Conservation (phyloP, 2,113 vertebrate species). For the Emydura subglobosa region DNA sequence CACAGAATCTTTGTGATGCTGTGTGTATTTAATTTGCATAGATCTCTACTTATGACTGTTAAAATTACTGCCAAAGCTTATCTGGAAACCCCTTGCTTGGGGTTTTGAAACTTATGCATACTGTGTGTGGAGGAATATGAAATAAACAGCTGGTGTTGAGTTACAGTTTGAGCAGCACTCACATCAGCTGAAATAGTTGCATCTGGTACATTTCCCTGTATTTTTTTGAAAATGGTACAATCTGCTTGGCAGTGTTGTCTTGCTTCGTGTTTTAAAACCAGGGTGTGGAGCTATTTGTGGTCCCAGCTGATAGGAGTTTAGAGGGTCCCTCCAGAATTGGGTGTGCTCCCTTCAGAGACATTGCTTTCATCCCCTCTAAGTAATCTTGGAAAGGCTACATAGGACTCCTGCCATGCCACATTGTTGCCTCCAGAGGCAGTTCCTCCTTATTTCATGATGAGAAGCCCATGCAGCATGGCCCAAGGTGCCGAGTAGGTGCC, state of each 20-base stretch:
- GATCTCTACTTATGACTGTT: neutral
- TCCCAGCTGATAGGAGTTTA: too few species aligned
- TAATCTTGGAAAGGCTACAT: neutral
- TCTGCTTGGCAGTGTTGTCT: neutral
- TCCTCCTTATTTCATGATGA: neutral
- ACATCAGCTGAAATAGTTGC: neutral
- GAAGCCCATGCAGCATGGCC: neutral
- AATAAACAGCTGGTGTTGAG: neutral
- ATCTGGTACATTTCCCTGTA: neutral
- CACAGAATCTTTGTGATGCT: neutral
- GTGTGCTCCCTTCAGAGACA: neutral
- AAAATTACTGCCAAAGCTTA: neutral
- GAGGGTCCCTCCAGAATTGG: neutral
- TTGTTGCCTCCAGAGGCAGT: neutral
- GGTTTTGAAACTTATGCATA: neutral
- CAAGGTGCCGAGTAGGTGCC: neutral
- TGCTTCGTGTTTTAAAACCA: neutral
- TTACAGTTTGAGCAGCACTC: neutral
- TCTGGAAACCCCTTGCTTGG: neutral
- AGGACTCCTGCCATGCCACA: neutral
- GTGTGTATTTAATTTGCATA: neutral
- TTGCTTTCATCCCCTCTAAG: neutral
- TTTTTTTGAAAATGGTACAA: neutral
- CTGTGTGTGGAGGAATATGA: neutral
- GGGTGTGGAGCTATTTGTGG: neutral